A percentile compares a stretch with the other conserved stretches of the same genome.
These are phyloP conservation scores for Lamproptera curius DNA, from an alignment of 2,888 invertebrate genomes.

Conservation along the genomic window DNA sequence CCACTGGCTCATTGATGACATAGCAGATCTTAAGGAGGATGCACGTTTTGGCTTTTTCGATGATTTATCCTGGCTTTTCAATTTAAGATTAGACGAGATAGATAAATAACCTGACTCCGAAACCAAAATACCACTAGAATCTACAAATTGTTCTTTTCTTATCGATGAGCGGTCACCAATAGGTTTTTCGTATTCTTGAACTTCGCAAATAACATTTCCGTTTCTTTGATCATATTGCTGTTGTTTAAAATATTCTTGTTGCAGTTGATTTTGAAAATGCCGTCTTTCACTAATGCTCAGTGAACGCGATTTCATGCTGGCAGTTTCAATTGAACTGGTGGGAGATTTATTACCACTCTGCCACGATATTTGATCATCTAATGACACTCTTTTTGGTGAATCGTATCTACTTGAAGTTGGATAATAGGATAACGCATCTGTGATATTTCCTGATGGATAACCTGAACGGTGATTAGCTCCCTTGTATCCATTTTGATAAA, in stretches of 20 bases:
- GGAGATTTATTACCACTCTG: conserved; percentile 78
- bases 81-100: conserved; percentile 82
- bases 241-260: conserved; percentile 74
- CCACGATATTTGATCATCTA: conserved; percentile 81
- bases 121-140: conserved; percentile 79
- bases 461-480: conserved; percentile 80
- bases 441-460: conserved; percentile 85
- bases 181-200: conserved; percentile 56
- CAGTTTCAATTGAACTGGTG: conserved; percentile 80
- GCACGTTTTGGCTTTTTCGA: conserved; percentile 83
- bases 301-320: conserved; percentile 77
- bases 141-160: conserved; percentile 66
- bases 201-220: conserved; percentile 61
- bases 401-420: conserved; percentile 84
- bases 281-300: conserved; percentile 75
- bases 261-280: conserved; percentile 74
- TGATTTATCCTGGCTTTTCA: conserved; percentile 72
- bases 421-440: conserved; percentile 89
- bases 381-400: conserved; percentile 72
- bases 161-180: conserved; percentile 46
- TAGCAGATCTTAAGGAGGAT: conserved; percentile 87
- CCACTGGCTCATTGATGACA: conserved; percentile 89
- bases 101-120: conserved; percentile 88
- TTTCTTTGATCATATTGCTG: conserved; percentile 75
- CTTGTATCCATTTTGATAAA: conserved; percentile 83